phyloP scores from a whole-genome alignment of 2,888 invertebrate species.

The Rhyacophila evoluta region DNA sequence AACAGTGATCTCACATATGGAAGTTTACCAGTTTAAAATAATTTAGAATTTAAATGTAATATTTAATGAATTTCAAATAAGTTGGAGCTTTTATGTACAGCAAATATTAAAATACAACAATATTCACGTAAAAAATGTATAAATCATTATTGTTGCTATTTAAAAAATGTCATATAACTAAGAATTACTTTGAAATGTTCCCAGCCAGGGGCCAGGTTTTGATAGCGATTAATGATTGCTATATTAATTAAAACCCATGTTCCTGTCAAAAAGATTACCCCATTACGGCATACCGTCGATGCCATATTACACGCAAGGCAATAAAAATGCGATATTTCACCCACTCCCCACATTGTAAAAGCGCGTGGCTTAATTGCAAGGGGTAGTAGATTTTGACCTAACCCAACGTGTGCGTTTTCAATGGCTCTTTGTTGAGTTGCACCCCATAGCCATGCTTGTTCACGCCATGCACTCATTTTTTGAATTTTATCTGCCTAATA shows the following conservation, averaged over 20 bases:
- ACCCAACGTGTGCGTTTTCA: background rate
- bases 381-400: slow-evolving; percentile 8
- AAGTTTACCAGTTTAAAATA: too few species aligned
- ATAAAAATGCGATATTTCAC: slow-evolving; percentile 15
- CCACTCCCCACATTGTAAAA: background rate
- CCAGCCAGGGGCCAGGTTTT: background rate
- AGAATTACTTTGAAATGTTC: background rate
- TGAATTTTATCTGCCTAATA: background rate
- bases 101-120: too few species aligned
- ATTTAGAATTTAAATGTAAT: too few species aligned
- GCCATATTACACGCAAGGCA: slow-evolving; percentile 1
- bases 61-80: too few species aligned
- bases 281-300: background rate
- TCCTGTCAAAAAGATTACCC: background rate
- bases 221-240: background rate
- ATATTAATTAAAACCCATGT: background rate
- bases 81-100: too few species aligned
- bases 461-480: background rate
- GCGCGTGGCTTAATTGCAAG: slow-evolving; percentile 21
- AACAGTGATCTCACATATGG: too few species aligned
- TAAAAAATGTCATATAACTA: background rate
- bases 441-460: background rate
- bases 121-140: background rate
- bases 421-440: background rate
- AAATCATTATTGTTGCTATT: background rate